These are phyloP conservation scores for Lates japonicus DNA, from an alignment of 2,797 vertebrate species.

Conservation along the genomic window DNA sequence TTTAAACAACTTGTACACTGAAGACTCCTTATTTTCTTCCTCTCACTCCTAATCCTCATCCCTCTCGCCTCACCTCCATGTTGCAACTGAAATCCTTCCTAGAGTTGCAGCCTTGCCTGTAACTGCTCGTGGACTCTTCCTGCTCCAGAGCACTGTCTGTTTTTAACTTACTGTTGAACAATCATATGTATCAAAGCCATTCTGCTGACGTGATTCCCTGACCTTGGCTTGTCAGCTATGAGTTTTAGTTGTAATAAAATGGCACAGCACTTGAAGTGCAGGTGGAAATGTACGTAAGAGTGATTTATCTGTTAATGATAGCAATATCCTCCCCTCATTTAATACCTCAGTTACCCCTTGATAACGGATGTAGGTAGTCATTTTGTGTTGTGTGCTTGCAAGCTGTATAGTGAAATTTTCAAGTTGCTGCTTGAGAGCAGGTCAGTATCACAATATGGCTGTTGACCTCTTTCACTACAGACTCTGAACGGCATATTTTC, in stretches of 20 bases:
- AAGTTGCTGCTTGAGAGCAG: conserved; percentile 72
- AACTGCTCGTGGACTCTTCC: conserved; percentile 65
- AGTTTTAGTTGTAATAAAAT: conserved; percentile 57
- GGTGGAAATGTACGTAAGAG: conserved; percentile 54
- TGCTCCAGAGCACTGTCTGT: conserved; percentile 74
- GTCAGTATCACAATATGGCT: conserved; percentile 40
- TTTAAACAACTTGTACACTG: conserved; percentile 86
- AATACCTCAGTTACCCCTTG: conserved; percentile 72
- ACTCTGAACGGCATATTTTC: conserved; percentile 55
- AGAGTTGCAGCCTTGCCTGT: conserved; percentile 77
- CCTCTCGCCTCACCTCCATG: conserved; percentile 72
- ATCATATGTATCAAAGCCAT: conserved; percentile 78
- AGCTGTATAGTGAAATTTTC: conserved; percentile 55
- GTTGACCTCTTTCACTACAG: conserved; percentile 65
- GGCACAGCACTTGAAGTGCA: conserved; percentile 64
- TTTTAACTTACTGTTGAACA: conserved; percentile 78
- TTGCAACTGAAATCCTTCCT: conserved; percentile 69
- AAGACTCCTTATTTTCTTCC: conserved; percentile 66
- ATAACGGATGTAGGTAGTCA: conserved; percentile 55
- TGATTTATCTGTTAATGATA: conserved; percentile 71
- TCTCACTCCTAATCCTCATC: conserved; percentile 68
- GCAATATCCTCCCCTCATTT: conserved; percentile 80
- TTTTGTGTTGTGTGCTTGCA: conserved; percentile 61
- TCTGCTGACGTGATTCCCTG: conserved; percentile 72
- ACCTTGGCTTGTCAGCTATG: conserved; percentile 47